Evolutionary conservation across 2,797 vertebrate species (phyloP).

Genomic region (Melanogrammus aeglefinus): DNA sequence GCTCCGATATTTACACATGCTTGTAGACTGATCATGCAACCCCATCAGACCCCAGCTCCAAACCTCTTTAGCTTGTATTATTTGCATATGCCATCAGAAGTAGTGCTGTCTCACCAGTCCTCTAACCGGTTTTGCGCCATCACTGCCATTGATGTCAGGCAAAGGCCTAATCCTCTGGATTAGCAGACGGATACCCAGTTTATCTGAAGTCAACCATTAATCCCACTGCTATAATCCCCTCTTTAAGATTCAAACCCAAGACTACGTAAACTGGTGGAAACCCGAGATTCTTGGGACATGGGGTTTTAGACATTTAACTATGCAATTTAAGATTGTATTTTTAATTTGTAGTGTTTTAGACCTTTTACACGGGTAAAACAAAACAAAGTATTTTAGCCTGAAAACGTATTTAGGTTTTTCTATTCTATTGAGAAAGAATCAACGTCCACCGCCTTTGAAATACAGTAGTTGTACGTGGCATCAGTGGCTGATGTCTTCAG

Average conservation of each 20-base stretch:
- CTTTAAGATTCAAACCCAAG: conserved; percentile 32
- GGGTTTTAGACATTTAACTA: conserved; percentile 25
- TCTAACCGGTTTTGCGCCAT: conserved; percentile 6
- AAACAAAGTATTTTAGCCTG: background rate
- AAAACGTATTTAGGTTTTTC: background rate
- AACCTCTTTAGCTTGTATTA: background rate
- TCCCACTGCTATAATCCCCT: conserved; percentile 30
- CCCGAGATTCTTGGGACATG: conserved; percentile 22
- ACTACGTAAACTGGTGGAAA: conserved; percentile 31
- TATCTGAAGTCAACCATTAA: conserved; percentile 28
- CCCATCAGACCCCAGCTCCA: background rate
- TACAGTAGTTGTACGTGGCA: background rate
- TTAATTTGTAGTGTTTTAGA: background rate
- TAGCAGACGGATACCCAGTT: conserved; percentile 27
- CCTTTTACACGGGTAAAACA: background rate
- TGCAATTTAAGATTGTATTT: background rate
- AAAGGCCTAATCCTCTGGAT: conserved; percentile 43
- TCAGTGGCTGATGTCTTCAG: background rate
- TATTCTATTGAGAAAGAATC: background rate
- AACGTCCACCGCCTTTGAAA: background rate
- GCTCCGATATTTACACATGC: background rate
- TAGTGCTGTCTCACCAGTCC: background rate
- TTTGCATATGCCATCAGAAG: background rate
- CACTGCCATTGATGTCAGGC: conserved; percentile 10
- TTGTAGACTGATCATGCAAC: background rate